Base-by-base conservation (phyloP, 2,797 vertebrate species). In the Octomys mimax region DNA sequence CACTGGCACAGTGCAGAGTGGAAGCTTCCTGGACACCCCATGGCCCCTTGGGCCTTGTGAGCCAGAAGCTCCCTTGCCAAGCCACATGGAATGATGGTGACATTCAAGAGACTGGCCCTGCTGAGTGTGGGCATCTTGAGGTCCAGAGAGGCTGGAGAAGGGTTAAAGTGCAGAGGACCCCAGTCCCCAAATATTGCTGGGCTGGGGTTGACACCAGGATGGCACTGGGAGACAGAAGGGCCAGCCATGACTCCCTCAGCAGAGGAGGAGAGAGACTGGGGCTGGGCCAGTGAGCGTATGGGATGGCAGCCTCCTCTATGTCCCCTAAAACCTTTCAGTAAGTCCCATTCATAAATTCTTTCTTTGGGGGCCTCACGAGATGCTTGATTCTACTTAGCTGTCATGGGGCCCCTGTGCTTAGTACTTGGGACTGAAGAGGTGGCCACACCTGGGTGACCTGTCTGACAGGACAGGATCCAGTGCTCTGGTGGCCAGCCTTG, bases 381-480 rank as follows among this genome's bases (percentile, higher is more conserved):
- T 57, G 80, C 28, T 83, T 70, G 24, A 18, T n/a, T 57, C 73
- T 79, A 36, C 1, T 71, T 70, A 79, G 73, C 19, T 49, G 46
- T 18, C 54, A 42, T 8, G 36, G 33, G 57, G 33, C 24, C 26
- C 2, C 1, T 12, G 52, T 12, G 52, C 5, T 28, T 0, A 0
- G 19, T 2, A 0, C 87, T 78, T 18, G 31, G 21, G 49, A 75
- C 59, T 26, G 31, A 85, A 70, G 79, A 61, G 11, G 8, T 1
- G n/a, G 31, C 39, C 57, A 59, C 42, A 49, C 31, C 13, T 52
- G n/a, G 66, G 42, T 46, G 39, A 52, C 39, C 42, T 52, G 81
- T 59, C 28, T 3, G 16, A 6, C 13, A 42, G 49, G 68, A 28
- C 1, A n/a, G 70, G 33, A 28, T 64, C 70, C 18, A 2, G 86